phyloP scores from a whole-genome alignment of 2,797 vertebrate species.

The Alosa sapidissima region DNA sequence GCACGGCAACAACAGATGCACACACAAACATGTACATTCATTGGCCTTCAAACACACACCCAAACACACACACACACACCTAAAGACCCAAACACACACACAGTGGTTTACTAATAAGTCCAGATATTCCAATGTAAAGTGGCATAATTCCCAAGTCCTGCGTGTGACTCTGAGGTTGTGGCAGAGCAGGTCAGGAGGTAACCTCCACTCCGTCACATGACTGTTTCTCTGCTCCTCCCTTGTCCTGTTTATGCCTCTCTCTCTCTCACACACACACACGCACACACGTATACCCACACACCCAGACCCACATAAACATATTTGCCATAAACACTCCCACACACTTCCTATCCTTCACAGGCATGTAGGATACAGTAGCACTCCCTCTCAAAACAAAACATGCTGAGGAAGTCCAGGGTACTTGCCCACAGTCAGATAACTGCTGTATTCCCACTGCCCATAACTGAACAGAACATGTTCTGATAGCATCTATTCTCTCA shows the following conservation, averaged over 20 bases:
- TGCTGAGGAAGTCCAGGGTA: not conserved
- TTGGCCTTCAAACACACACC: not conserved
- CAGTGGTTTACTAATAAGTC: not conserved
- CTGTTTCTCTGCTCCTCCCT: constrained; percentile 45
- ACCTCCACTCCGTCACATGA: constrained; percentile 59
- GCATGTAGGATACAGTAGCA: not conserved
- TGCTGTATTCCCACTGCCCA: not conserved
- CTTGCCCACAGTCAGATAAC: not conserved
- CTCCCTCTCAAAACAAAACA: not conserved
- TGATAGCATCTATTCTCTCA: constrained; percentile 20
- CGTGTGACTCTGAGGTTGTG: constrained; percentile 37
- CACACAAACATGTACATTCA: not conserved
- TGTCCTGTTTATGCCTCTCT: not conserved
- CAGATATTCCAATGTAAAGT: constrained; percentile 2
- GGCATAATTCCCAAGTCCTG: constrained; percentile 40
- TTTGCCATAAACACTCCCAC: not conserved
- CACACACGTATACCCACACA: not conserved
- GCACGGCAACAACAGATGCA: not conserved
- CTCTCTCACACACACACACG: constrained; percentile 5
- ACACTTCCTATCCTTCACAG: not conserved
- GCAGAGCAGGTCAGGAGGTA: constrained; percentile 53
- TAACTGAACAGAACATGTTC: no score
- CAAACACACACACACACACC: not conserved
- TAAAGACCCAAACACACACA: not conserved
- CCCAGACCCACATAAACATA: not conserved